phyloP scores from a whole-genome alignment of 92 coral and sea anemone genomes.

The Hydrozoanthus gracilis region DNA sequence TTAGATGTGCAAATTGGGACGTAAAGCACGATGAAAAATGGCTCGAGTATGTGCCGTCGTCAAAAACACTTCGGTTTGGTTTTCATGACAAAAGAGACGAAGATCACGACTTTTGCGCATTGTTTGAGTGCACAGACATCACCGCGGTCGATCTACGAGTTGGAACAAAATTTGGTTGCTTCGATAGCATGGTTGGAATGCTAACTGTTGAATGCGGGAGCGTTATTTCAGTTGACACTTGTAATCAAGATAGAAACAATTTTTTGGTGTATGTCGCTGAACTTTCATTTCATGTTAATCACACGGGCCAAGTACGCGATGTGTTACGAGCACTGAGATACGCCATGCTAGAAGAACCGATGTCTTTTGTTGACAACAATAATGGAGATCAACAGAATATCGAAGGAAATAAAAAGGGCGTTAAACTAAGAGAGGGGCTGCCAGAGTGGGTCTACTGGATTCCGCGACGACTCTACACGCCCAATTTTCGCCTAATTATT shows the following conservation, averaged over 20 bases:
- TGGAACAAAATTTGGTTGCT: slow-evolving; percentile 87
- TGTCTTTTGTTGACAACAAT: background rate
- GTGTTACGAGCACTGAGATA: slow-evolving; percentile 81
- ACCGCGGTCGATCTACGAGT: slow-evolving; percentile 93
- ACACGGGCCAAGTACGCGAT: slow-evolving; percentile 93
- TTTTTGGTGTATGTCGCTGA: slow-evolving; percentile 67
- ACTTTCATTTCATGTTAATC: slow-evolving; percentile 87
- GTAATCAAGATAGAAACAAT: slow-evolving; percentile 21
- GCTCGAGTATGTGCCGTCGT: slow-evolving; percentile 82
- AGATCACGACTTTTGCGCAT: slow-evolving; percentile 68
- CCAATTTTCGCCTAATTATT: slow-evolving; percentile 66
- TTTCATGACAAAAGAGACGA: slow-evolving; percentile 75
- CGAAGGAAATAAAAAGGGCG: slow-evolving; percentile 5
- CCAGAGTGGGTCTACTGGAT: slow-evolving; percentile 93
- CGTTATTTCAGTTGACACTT: slow-evolving; percentile 51
- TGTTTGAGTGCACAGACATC: slow-evolving; percentile 71
- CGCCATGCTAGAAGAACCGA: slow-evolving; percentile 64
- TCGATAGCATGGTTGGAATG: slow-evolving; percentile 91
- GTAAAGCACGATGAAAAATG: slow-evolving; percentile 77
- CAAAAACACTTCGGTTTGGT: slow-evolving; percentile 59
- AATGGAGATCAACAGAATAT: background rate
- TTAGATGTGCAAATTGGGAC: slow-evolving; percentile 82
- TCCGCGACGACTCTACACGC: slow-evolving; percentile 86
- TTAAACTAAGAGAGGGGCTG: slow-evolving; percentile 81
- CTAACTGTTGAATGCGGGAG: slow-evolving; percentile 81